Percentiles rank a stretch among this genome's conserved stretches.
Evolutionary conservation across 2,888 invertebrate species (phyloP).

Genomic region (Platycnemis pennipes): DNA sequence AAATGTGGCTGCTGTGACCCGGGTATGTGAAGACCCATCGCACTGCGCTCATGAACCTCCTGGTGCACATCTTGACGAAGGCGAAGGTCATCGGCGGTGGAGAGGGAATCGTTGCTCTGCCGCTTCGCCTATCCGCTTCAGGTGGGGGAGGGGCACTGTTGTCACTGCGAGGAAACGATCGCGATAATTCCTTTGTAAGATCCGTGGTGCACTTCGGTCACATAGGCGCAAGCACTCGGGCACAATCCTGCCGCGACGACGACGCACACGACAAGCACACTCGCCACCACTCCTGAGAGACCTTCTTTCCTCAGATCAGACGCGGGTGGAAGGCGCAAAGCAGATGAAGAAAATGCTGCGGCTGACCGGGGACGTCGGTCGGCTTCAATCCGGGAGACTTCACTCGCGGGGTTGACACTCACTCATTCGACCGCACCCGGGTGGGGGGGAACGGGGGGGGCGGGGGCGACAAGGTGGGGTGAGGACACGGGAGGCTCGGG

Average conservation of each 20-base stretch:
- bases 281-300: background rate
- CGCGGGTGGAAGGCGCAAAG: background rate
- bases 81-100: constrained; percentile 53
- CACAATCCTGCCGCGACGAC: background rate
- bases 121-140: background rate
- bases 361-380: background rate
- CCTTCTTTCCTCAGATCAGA: background rate
- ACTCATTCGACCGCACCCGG: background rate
- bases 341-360: background rate
- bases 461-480: background rate
- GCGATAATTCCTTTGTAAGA: no score
- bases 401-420: background rate
- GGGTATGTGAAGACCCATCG: constrained; percentile 57
- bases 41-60: constrained; percentile 56
- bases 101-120: background rate
- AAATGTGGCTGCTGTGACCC: constrained; percentile 30
- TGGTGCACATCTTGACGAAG: constrained; percentile 56
- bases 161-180: background rate
- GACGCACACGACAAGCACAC: background rate
- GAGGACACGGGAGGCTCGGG: background rate
- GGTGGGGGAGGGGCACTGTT: background rate
- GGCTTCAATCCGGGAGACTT: background rate
- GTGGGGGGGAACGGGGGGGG: background rate
- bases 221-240: background rate
- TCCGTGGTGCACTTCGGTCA: background rate